Evolutionary conservation across 30 jellyfish, hydroid and myxozoan genomes (phyloP), one percentile per base, ranked within the genome.

Genomic region (Chironex yamaguchii): DNA sequence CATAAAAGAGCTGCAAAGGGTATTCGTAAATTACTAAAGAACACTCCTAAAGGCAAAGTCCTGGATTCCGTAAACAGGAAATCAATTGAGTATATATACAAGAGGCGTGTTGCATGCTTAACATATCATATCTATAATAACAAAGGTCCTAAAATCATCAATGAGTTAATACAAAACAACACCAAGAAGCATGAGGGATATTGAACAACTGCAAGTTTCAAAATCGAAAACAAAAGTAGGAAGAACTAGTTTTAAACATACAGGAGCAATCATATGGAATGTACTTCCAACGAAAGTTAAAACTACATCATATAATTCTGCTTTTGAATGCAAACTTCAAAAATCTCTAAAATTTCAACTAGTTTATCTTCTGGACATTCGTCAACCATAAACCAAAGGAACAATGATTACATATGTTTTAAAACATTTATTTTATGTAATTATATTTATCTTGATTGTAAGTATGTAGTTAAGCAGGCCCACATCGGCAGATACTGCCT

Each of bases 61-160:
- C 84, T 71, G 84, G 84, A 71, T 25, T 34, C 84, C 11, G 84
- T 71, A 48, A 71, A 71, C 74, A 17, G 88, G 88, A 76, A 52
- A 52, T 52, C 79, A 0, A 50, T 76, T 50, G 64, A 28, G 25
- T 50, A 76, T 24, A 1, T 76, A 27, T 26, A 27, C 79, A 79
- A 79, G 66, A 2, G 90, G 3, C 23, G 77, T 3, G 51, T 79
- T 0, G 82, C 82, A 58, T 32, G 82, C 70, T 31, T 79, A 14
- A 63, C 90, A 79, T 72, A 79, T 34, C 25, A 62, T 26, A 6
- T 62, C 9, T 53, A 53, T 32, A 3, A 79, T 65, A 58, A 62
- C 67, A 79, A 62, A 34, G 69, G 82, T 1, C 90, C 82, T 12
- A 34, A 4, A 35, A 33, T 4, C 34, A 51, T 76, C 36, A 76